Percentiles rank a stretch among this genome's conserved stretches.
phyloP scores from a whole-genome alignment of 2,888 invertebrate genomes.

The Leucozona laternaria region DNA sequence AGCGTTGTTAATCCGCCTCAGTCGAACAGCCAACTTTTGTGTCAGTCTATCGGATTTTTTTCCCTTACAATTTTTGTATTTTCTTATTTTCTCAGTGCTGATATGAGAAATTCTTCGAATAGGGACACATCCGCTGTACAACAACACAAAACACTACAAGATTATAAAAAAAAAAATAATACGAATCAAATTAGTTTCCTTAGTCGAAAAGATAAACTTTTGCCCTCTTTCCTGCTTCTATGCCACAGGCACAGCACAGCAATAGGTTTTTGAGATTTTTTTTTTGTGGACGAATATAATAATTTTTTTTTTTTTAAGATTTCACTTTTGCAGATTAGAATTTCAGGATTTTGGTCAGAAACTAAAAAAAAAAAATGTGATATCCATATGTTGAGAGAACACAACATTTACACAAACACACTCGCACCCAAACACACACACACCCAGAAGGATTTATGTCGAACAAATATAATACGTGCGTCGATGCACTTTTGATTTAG shows the following conservation, averaged over 20 bases:
- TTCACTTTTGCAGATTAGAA: constrained; percentile 68
- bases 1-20: constrained; percentile 48
- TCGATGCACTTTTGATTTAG: constrained; percentile 58
- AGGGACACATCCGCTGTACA: constrained; percentile 75
- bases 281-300: constrained; percentile 16
- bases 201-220: constrained; percentile 73
- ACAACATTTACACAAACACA: constrained; percentile 21
- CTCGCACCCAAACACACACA: constrained; percentile 21
- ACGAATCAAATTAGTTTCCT: constrained; percentile 68
- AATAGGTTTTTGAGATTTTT: constrained; percentile 52
- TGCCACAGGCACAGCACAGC: constrained; percentile 28
- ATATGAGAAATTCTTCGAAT: constrained; percentile 75
- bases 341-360: constrained; percentile 27
- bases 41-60: constrained; percentile 63
- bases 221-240: constrained; percentile 70
- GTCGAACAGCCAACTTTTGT: constrained; percentile 38
- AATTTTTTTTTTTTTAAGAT: constrained; percentile 39
- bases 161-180: constrained; percentile 30
- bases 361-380: constrained; percentile 41
- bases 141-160: constrained; percentile 54
- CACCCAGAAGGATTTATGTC: neutral
- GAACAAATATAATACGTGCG: constrained; percentile 43
- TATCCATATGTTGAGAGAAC: constrained; percentile 63
- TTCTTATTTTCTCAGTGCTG: constrained; percentile 57
- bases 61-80: constrained; percentile 33